Conservation (phyloP, 2,113 vertebrate genomes). For the Reinhardtius hippoglossoides region DNA sequence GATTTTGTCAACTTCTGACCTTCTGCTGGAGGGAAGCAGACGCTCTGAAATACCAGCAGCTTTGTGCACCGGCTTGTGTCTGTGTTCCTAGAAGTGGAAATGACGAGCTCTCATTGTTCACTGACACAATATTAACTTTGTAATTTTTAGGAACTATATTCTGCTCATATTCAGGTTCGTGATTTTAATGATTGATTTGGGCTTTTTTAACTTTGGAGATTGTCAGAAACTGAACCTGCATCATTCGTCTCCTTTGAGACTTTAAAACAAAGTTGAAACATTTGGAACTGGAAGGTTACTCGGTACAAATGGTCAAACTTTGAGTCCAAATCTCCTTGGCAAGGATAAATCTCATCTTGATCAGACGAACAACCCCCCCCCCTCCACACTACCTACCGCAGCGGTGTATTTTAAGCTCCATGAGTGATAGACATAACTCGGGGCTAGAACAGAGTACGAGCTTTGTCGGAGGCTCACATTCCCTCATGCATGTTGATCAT, state of each 20-base stretch:
- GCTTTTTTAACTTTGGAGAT: no score
- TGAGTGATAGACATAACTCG: neutral
- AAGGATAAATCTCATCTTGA: neutral
- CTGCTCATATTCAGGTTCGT: no score
- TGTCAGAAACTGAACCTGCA: no score
- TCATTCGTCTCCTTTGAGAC: no score
- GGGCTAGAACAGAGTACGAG: slow-evolving; percentile 1
- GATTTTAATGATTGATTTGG: no score
- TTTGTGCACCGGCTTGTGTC: neutral
- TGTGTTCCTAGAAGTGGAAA: neutral
- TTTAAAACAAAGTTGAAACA: no score
- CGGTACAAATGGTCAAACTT: neutral
- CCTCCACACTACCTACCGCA: no score
- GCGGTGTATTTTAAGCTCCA: no score
- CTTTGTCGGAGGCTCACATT: slow-evolving; percentile 13
- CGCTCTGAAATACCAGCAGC: slow-evolving; percentile 17
- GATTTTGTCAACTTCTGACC: slow-evolving; percentile 23
- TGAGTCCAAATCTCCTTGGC: no score
- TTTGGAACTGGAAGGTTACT: neutral
- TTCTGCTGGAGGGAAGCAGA: slow-evolving; percentile 20
- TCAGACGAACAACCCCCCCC: neutral
- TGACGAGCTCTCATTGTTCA: neutral
- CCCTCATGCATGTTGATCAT: slow-evolving; percentile 13
- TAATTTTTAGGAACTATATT: neutral
- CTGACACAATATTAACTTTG: neutral